Evolutionary conservation across 2,888 invertebrate genomes (phyloP).

Genomic region (Ecliptopera silaceata): DNA sequence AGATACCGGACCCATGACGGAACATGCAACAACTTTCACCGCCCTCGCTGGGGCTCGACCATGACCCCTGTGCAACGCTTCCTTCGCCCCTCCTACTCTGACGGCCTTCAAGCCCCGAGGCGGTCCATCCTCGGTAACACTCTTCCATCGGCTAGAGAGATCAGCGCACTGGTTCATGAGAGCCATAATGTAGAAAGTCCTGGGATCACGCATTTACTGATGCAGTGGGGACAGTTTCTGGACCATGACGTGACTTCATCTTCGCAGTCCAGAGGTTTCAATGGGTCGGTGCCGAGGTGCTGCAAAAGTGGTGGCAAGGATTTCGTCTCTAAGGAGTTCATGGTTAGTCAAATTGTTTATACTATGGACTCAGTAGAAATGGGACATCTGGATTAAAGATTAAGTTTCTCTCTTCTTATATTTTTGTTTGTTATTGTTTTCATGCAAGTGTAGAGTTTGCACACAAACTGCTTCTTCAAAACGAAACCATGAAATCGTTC

Average conservation of each 20-base stretch:
- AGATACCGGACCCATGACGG: conserved; percentile 94
- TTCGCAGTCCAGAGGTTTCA: conserved; percentile 89
- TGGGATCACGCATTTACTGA: conserved; percentile 89
- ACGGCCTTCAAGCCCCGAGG: conserved; percentile 85
- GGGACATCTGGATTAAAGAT: too few species aligned
- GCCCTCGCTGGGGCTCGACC: conserved; percentile 91
- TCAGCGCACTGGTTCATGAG: conserved; percentile 86
- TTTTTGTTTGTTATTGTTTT: too few species aligned
- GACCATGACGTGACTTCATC: conserved; percentile 94
- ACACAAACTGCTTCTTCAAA: too few species aligned
- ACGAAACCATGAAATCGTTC: too few species aligned
- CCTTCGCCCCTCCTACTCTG: conserved; percentile 91
- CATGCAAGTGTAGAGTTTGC: too few species aligned
- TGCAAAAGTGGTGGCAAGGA: conserved; percentile 85
- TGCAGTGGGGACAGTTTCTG: conserved; percentile 96
- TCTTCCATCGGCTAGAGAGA: conserved; percentile 89
- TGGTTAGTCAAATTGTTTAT: conserved; percentile 81
- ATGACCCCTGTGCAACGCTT: conserved; percentile 92
- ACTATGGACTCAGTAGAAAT: too few species aligned
- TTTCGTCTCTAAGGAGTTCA: conserved; percentile 84
- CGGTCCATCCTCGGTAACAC: conserved; percentile 82
- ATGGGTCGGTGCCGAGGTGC: conserved; percentile 90
- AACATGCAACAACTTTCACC: conserved; percentile 92
- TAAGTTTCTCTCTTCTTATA: too few species aligned
- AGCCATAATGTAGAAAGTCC: conserved; percentile 85